phyloP scores from a whole-genome alignment of 53 echinoderm and acorn worm species.

The Actinopyga echinites region DNA sequence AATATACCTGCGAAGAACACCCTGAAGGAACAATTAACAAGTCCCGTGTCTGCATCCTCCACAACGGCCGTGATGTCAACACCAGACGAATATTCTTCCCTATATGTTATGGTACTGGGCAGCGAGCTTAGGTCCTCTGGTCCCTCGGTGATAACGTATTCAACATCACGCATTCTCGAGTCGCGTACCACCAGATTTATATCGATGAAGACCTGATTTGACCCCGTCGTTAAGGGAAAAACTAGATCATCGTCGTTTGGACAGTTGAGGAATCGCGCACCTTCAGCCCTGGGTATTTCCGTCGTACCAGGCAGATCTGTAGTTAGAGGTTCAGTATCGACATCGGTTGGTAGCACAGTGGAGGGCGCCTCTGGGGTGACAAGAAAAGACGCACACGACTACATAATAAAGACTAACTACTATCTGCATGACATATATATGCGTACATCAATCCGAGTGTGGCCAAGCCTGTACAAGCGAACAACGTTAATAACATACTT shows the following conservation, averaged over 20 bases:
- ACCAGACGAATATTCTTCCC: neutral
- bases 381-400: too few relatives aligned
- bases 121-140: neutral
- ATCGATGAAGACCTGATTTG: conserved; percentile 9
- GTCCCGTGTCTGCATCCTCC: conserved; percentile 13
- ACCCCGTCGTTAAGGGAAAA: neutral
- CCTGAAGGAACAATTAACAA: conserved; percentile 13
- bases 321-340: too few relatives aligned
- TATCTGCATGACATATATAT: too few relatives aligned
- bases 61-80: conserved; percentile 2
- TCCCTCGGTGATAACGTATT: conserved; percentile 3
- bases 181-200: conserved; percentile 13
- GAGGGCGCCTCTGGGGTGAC: too few relatives aligned
- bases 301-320: too few relatives aligned
- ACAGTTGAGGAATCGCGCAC: conserved; percentile 22
- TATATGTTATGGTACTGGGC: conserved; percentile 5
- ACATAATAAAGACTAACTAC: too few relatives aligned
- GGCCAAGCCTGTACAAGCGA: too few relatives aligned
- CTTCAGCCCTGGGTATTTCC: neutral
- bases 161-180: neutral
- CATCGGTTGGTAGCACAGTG: too few relatives aligned
- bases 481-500: too few relatives aligned
- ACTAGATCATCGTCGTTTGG: neutral
- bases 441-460: too few relatives aligned
- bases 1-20: conserved; percentile 28